Evolutionary conservation across 2,797 vertebrate species (phyloP), one percentile per base, ranked within the genome.

Genomic region (Sebastolobus alascanus): DNA sequence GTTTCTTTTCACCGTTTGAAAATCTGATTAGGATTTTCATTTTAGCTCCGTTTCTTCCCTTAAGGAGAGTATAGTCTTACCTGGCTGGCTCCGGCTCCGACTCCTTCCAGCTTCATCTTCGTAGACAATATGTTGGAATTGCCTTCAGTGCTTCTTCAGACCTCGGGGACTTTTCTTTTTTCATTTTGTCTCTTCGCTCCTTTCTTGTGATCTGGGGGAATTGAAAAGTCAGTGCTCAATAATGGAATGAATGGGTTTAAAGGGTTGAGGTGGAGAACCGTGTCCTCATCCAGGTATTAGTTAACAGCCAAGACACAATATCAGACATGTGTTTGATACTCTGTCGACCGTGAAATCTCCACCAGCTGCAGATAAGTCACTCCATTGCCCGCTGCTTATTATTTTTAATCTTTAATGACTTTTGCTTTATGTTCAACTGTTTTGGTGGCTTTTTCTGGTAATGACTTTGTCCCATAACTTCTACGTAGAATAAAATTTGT

Each of bases 171-270:
- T 80, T 83, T 84, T 78, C 76, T 60, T 84, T 82, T 80, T 84
- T 90, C 89, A 92, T 94, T 93, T 92, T 90, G 91, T 89, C 75
- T 90, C 82, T 29, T 79, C 68, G 9, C 77, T 90, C 61, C 72
- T 67, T 69, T 70, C 82, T 76, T 69, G 77, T 85, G 85, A 92
- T 92, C 81, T 43, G 71, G 65, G 69, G 89, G 88, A 88, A 92
- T 92, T 89, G 90, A 89, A 93, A 92, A 93, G 87, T 87, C 87
- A 69, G 76, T 75, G 85, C 88, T 92, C 89, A 89, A 83, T 93
- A 94, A 93, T 94, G 87, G 84, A 93, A 93, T 91, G 91, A 94
- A 91, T 87, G 84, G 87, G 25, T 91, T 87, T 88, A 82, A 66
- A 80, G 83, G 83, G 85, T 55, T 77, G 83, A 66, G 70, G 55